Base-by-base conservation (phyloP, 2,888 invertebrate genomes). In the Iselma pallidipennis region DNA sequence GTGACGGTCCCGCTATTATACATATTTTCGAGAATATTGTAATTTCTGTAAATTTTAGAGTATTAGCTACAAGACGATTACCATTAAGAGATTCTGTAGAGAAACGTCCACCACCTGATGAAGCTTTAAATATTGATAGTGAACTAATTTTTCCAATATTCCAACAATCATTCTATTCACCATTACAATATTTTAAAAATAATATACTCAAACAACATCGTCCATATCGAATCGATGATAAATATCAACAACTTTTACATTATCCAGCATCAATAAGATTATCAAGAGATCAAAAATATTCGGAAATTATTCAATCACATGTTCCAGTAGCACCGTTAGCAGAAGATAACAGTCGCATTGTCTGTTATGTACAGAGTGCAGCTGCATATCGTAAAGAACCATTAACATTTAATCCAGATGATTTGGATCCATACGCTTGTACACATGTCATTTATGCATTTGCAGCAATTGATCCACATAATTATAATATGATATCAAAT, bases 391-490 rank as follows among this genome's bases (percentile, higher is more conserved):
- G 91, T 51, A 84, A 85, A 48, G 88, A 89, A 28, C 91, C 90
- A 0, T 83, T 89, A 57, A 84, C 87, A 0, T 88, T 91, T 74
- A 85, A 85, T 0, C 85, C 89, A 0, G 84, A 85, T 21, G 85
- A 89, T 55, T 80, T 91, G 49, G 89, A 91, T 16, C 84, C 85
- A 2, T 85, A 86, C 66, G 82, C 85, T 31, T 92, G 92, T 80
- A 90, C 91, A 2, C 91, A 92, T 74, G 81, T 92, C 1, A 86
- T 92, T 64, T 92, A 92, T 74, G 87, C 88, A 1, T 90, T 88
- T 68, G 90, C 91, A 5, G 85, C 86, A 2, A 81, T 92, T 64
- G 89, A 91, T 74, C 87, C 89, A 0, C 86, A 88, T 66, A 86
- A 85, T 0, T 86, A 87, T 70, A 82, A 84, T 12, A 82, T 92